Percentiles rank a stretch among this genome's conserved stretches.
phyloP scores from a whole-genome alignment of 2,888 invertebrate genomes.

The Lycaena phlaeas region DNA sequence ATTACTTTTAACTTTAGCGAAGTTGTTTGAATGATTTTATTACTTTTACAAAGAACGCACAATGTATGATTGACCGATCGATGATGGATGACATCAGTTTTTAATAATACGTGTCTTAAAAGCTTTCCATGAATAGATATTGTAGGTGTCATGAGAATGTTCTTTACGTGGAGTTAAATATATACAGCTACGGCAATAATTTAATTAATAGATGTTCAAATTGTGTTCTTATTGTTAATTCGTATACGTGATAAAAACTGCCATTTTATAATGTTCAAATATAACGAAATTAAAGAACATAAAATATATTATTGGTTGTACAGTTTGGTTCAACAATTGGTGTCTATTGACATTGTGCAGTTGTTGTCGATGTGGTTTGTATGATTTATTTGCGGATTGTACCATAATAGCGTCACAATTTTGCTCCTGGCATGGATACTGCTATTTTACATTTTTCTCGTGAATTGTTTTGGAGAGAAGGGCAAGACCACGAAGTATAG shows the following conservation, averaged over 20 bases:
- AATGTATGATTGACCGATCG: conserved; percentile 40
- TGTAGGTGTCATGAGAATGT: background rate
- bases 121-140: background rate
- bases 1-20: conserved; percentile 14
- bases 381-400: background rate
- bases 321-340: conserved; percentile 15
- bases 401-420: no score
- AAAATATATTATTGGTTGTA: conserved; percentile 20
- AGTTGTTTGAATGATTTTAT: conserved; percentile 7
- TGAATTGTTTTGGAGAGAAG: no score
- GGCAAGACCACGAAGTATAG: no score
- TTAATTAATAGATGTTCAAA: conserved; percentile 28
- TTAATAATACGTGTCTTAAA: background rate
- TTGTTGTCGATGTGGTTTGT: conserved; percentile 4
- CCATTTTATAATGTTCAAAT: conserved; percentile 53
- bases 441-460: no score
- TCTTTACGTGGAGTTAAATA: conserved; percentile 1
- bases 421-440: no score
- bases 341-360: conserved; percentile 22
- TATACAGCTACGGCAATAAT: conserved; percentile 48
- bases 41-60: conserved; percentile 32
- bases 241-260: conserved; percentile 65
- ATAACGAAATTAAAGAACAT: conserved; percentile 28
- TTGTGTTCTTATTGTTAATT: conserved; percentile 46
- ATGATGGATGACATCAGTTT: conserved; percentile 34